Evolutionary conservation across 1,140 invertebrate genomes (phyloP).

Genomic region (Drosophila ananassae): DNA sequence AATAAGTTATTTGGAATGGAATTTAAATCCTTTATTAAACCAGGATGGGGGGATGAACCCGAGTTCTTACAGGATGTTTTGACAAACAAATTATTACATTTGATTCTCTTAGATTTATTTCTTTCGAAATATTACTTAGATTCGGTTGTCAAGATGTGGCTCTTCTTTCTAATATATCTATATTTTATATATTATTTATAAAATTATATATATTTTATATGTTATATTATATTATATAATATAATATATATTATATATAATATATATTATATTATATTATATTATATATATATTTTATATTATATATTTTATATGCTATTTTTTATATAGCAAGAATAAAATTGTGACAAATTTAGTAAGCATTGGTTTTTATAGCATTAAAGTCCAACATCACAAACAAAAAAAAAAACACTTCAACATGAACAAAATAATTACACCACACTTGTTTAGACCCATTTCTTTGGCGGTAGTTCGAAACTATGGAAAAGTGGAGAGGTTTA

Average conservation of each 20-base stretch:
- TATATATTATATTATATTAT: no score
- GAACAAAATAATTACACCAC: slow-evolving; percentile 4
- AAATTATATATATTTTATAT: slow-evolving; percentile 23
- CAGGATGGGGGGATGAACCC: no score
- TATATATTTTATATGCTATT: slow-evolving; percentile 36
- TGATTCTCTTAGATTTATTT: no score
- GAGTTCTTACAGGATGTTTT: no score
- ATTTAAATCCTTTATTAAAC: no score
- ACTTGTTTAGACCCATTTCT: neutral
- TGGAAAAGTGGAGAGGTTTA: slow-evolving; percentile 25
- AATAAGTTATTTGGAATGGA: no score
- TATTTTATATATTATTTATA: slow-evolving; percentile 31
- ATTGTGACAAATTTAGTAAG: neutral
- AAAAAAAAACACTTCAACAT: slow-evolving; percentile 1
- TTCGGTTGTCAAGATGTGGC: slow-evolving; percentile 15
- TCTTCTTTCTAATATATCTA: slow-evolving; percentile 20
- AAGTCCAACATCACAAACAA: neutral
- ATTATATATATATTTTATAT: no score
- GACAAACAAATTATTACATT: no score
- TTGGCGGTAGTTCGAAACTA: slow-evolving; percentile 1
- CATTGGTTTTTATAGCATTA: slow-evolving; percentile 9
- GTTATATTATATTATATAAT: slow-evolving; percentile 34
- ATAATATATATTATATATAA: no score
- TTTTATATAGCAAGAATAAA: slow-evolving; percentile 8
- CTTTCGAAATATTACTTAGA: no score